Base-by-base conservation (phyloP, 2,113 vertebrate species). In the Saccopteryx leptura region DNA sequence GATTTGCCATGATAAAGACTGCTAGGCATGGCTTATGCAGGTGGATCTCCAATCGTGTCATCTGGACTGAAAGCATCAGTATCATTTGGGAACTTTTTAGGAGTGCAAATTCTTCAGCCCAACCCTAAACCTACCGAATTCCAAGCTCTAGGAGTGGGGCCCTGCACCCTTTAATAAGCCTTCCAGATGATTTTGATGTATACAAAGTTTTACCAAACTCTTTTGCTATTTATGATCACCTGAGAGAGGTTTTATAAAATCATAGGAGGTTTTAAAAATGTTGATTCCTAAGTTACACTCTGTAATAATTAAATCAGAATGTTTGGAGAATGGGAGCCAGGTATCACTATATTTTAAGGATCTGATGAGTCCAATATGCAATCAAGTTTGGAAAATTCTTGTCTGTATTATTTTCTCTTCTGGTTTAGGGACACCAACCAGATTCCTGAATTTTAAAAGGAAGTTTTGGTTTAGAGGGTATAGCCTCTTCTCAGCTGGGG, bases 331-430 rank as follows among this genome's bases (percentile, higher is more conserved):
- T 78, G 18, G 58, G 52, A 83, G 26, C 19, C 33, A 84, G 31
- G 54, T 33, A n/a, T 91, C 81, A 56, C 19, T 78, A 28, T 87
- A 71, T 90, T 93, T 78, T 82, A 89, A 92, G 93, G 50, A 66
- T 90, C 65, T 82, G 33, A 17, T 90, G 69, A 87, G 86, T 65
- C 33, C 17, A 63, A 4, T 74, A 50, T 82, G 24, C 31, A 60
- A 33, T 21, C 58, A 92, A 58, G 46, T 76, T 82, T 65, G 61
- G 12, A 69, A 82, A 81, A 74, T 83, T 90, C 63, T 72, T 72
- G 10, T 31, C n/a, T 54, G 21, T 28, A 31, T 3, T 90, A 5
- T 94, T 74, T 90, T 83, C 5, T 74, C 24, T 85, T 60, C 2
- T n/a, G 1, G n/a, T 84, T 92, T 87, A 58, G 33, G 56, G 63